Evolutionary conservation across 1,140 invertebrate species (phyloP), one percentile per base, ranked within the genome.

Genomic region (Zaprionus lachaisei): DNA sequence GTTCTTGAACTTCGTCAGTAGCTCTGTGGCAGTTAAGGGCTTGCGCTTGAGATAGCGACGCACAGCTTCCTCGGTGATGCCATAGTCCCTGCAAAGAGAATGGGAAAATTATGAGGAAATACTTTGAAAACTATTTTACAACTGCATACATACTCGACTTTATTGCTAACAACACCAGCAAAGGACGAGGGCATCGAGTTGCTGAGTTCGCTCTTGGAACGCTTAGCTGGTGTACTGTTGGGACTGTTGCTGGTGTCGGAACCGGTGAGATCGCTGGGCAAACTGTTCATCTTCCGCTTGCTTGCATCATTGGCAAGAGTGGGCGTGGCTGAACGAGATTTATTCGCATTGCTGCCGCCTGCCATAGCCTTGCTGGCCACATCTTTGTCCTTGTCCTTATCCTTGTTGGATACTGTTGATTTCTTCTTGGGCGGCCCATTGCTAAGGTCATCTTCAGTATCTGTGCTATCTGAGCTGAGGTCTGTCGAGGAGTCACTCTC

Each of bases 21-120:
- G 93, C 92, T 99, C 98, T 1, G 97, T 99, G 0, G 98, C 97
- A 1, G 98, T 99, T 96, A 99, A 98, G 2, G 98, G 98, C 91
- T 99, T 99, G 1, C 98, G 95, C 84, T 97, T 97, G 17, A 99
- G 94, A 93, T 99, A 99, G 17, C 98, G 94, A 20, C 98, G 94
- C 5, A 99, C 98, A 1, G 97, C 96, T 81, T 99, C 98, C 93
- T 99, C 98, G 3, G 97, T 98, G 17, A 99, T 97, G 22, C 97
- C 97, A 81, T 97, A 97, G 84, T 97, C 96, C 90, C 96, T 97
- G 71, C 69, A 82, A 85, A 11, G 7, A 41, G 49, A 2, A 20
- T 5, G 7, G 17, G 24, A 44, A 34, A 24, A 14, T 64, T 64
- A 66, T 54, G 24, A 22, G 6, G 1, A 17, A 2, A 47, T 47